Evolutionary conservation across 1,140 invertebrate species (phyloP).

Genomic region (Riptortus pedestris): DNA sequence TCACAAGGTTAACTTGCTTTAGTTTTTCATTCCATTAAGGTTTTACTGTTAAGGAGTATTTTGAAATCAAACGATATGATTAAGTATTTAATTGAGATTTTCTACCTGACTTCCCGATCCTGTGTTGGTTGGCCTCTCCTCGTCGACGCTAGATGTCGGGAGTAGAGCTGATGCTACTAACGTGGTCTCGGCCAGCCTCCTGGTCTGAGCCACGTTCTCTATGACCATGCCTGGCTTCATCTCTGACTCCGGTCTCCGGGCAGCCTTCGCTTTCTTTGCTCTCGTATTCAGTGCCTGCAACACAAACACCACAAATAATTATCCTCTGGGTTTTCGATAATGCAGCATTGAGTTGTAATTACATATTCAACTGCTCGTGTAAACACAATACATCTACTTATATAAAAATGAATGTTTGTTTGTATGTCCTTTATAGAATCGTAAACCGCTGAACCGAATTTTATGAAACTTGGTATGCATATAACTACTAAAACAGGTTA

Average conservation of each 20-base stretch:
- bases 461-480: too few species aligned
- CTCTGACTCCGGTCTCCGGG: constrained; percentile 58
- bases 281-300: constrained; percentile 64
- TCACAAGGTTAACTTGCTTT: too few species aligned
- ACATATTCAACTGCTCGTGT: too few species aligned
- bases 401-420: too few species aligned
- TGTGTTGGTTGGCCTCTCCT: constrained; percentile 71
- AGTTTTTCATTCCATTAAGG: too few species aligned
- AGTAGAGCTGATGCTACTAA: constrained; percentile 45
- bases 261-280: constrained; percentile 66
- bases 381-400: too few species aligned
- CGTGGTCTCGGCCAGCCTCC: constrained; percentile 68
- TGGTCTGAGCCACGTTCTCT: constrained; percentile 74
- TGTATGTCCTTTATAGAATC: too few species aligned
- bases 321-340: background rate
- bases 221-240: constrained; percentile 73
- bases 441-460: too few species aligned
- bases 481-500: too few species aligned
- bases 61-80: too few species aligned
- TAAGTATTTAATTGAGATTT: background rate
- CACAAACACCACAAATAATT: background rate
- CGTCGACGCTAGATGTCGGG: constrained; percentile 41
- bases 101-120: constrained; percentile 57
- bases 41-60: too few species aligned
- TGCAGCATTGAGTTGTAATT: background rate